Base-by-base conservation (phyloP, 2,797 vertebrate genomes). In the Gobionotothen gibberifrons region DNA sequence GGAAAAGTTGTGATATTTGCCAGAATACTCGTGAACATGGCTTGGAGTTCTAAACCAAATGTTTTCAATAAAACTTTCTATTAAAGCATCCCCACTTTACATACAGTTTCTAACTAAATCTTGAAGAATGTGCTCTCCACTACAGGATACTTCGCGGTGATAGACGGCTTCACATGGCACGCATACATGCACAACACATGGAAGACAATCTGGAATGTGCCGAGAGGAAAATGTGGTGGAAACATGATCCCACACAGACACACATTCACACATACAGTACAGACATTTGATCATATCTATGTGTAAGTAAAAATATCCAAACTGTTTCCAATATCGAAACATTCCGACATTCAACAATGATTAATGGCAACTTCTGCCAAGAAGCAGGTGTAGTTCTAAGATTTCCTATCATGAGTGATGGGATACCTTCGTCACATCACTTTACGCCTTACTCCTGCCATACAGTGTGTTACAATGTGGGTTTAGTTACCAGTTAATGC, bases 171-270 rank as follows among this genome's bases (percentile, higher is more conserved):
- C 43, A 46, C 47, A 16, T 29, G 67, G 21, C 51, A 40, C 13
- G 51, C 39, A 63, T 57, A 22, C 14, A 29, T 47, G 46, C 59
- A 43, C 44, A 70, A 60, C 59, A 79, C 78, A 71, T 71, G 58
- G 60, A 73, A 15, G 44, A 78, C 1, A 11, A 63, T 55, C 55
- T 66, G 77, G 68, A 87, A 84, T 78, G 80, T 73, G 57, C 75
- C 70, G 69, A 63, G 29, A 55, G 44, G 42, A 39, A 65, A 80
- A 79, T 77, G 68, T 69, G 69, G 63, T 67, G 48, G 66, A 79
- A 85, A 71, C 15, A 16, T 74, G 48, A 72, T 67, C 55, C 12
- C 29, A 53, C 9, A n/a, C 52, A 60, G n/a, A 44, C 9, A n/a
- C 52, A 60, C 17, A 36, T 16, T 7, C 29, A 52, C 29, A 14